These are phyloP conservation scores for Rhamphomyia laevipes DNA, from an alignment of 2,888 invertebrate genomes.

Conservation along the genomic window DNA sequence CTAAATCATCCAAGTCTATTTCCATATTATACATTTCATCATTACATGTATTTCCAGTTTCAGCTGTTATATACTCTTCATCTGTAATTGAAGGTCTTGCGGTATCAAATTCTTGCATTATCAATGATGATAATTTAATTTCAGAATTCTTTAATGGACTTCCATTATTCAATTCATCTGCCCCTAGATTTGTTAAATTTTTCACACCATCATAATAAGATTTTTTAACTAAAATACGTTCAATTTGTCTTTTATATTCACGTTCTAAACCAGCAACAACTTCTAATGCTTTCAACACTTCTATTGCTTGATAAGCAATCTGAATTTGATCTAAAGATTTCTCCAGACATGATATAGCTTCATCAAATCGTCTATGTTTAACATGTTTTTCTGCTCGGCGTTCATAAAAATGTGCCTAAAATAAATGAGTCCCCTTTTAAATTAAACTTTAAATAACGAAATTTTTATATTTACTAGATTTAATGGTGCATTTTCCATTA, in stretches of 20 bases:
- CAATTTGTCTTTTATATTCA: conserved; percentile 29
- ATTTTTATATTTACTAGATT: conserved; percentile 25
- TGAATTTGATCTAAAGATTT: conserved; percentile 29
- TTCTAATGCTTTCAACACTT: conserved; percentile 26
- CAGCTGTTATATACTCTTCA: not conserved
- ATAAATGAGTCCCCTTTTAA: not conserved
- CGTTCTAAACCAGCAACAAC: conserved; percentile 29
- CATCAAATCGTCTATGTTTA: conserved; percentile 30
- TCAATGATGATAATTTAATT: conserved; percentile 1
- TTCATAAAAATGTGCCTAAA: conserved; percentile 34
- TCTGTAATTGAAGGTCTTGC: not conserved
- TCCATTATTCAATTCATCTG: too few species aligned
- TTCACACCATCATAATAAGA: conserved; percentile 28
- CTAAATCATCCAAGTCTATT: conserved; percentile 16
- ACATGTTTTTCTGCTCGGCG: conserved; percentile 31
- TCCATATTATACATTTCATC: not conserved
- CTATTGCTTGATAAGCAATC: conserved; percentile 28
- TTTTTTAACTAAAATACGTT: conserved; percentile 30
- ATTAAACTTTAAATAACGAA: not conserved
- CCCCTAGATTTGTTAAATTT: not conserved
- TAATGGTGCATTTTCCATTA: conserved; percentile 31
- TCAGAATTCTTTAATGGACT: too few species aligned
- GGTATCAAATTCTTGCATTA: conserved; percentile 10
- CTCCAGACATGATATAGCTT: conserved; percentile 32
- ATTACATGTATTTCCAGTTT: not conserved